phyloP scores from a whole-genome alignment of 2,888 invertebrate genomes.

The Eupithecia insigniata region DNA sequence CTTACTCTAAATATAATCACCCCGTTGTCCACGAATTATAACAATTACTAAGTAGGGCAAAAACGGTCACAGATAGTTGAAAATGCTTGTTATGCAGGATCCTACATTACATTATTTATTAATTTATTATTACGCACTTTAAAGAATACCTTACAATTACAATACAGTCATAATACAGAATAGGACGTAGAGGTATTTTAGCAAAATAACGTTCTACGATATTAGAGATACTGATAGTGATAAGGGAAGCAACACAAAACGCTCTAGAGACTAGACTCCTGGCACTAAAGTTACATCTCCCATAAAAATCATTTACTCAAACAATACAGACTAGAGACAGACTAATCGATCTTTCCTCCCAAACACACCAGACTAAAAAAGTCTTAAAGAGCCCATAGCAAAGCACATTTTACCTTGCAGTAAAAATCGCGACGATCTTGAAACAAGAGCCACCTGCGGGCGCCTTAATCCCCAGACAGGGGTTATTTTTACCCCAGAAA shows the following conservation, averaged over 20 bases:
- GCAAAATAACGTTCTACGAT: conserved; percentile 16
- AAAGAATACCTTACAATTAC: too few species aligned
- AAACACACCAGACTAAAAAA: conserved; percentile 25
- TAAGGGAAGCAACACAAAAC: conserved; percentile 21
- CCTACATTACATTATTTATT: too few species aligned
- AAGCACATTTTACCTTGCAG: conserved; percentile 44
- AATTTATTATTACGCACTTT: too few species aligned
- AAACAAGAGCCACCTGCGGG: conserved; percentile 64
- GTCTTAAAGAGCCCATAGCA: conserved; percentile 46
- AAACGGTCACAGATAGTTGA: too few species aligned
- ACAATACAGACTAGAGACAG: conserved; percentile 63
- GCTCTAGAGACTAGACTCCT: conserved; percentile 40
- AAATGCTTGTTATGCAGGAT: too few species aligned
- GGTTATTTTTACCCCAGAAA: conserved; percentile 67
- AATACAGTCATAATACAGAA: too few species aligned
- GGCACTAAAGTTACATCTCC: conserved; percentile 61
- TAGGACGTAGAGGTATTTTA: neutral
- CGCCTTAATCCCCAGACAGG: conserved; percentile 59
- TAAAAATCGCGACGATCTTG: conserved; percentile 49
- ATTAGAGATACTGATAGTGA: too few species aligned
- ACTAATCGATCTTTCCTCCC: conserved; percentile 62
- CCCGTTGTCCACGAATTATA: too few species aligned
- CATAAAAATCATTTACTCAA: conserved; percentile 70
- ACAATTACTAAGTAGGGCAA: too few species aligned
- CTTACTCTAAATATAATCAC: too few species aligned